Base-by-base conservation (phyloP, 2,888 invertebrate species). In the Cephalotes varians region DNA sequence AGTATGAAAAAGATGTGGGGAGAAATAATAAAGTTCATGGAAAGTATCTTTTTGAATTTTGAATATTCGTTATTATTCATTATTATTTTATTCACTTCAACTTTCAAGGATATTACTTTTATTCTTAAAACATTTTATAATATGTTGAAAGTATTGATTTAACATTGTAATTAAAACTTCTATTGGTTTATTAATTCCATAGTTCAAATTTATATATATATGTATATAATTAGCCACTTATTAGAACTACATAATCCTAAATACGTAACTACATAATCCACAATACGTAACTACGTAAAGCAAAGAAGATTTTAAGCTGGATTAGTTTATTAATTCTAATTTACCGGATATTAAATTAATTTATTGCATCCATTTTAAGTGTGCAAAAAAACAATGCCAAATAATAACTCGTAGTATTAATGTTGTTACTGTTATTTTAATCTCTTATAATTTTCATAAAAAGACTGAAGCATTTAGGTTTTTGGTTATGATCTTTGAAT, bases 1-100 rank as follows among this genome's bases (percentile, higher is more conserved):
- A 67, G 21, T 5, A 21, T 0, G 15, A 56, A 49, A 47, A 69
- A 10, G 7, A 73, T n/a, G n/a, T 28, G 10, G 3, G 44, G 7
- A 44, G 18, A 44, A 69, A 21, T 44, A 18, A 1, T 7, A 44
- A 21, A 40, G 3, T n/a, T 25, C 3, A n/a, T 21, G 2, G 18
- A 44, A 69, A 47, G 25, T 56, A 40, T 12, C 6, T 77, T 67
- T 77, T 54, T 44, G 9, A 37, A 65, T 40, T 58, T 21, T 34
- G 12, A 34, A 21, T 21, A 76, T 21, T 28, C 1, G 3, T 49
- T 37, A 5, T 18, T 21, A 76, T 21, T 28, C 1, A 2, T 49
- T 37, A 5, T 18, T 40, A 15, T 31, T 56, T 77, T 1, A n/a
- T 6, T 10, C 1, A 12, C n/a, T n/a, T n/a, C 5, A 54, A n/a